Evolutionary conservation across 2,888 invertebrate species (phyloP).

Genomic region (Phortica okadai): DNA sequence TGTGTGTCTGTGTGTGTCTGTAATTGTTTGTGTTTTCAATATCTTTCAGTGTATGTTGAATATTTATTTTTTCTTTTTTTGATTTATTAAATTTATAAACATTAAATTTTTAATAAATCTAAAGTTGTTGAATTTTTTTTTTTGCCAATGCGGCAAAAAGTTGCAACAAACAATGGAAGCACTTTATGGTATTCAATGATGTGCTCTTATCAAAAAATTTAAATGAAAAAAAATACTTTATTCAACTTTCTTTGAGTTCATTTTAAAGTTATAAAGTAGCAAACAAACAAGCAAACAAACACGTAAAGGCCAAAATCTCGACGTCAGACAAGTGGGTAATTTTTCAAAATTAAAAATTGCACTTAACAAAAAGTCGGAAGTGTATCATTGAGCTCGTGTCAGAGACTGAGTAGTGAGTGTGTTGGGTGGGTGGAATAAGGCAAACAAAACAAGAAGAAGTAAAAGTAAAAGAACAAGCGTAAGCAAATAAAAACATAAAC

Average conservation of each 20-base stretch:
- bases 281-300: constrained; percentile 36
- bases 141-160: too few species aligned
- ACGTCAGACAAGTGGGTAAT: constrained; percentile 26
- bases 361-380: not conserved
- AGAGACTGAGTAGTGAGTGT: not conserved
- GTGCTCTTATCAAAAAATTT: too few species aligned
- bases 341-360: constrained; percentile 2
- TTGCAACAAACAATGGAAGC: too few species aligned
- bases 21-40: not conserved
- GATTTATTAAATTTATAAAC: constrained; percentile 57
- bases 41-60: too few species aligned
- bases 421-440: not conserved
- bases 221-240: too few species aligned
- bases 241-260: too few species aligned
- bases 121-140: too few species aligned
- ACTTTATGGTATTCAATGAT: too few species aligned
- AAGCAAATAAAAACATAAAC: constrained; percentile 46
- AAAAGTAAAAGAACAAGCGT: constrained; percentile 12
- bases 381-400: not conserved
- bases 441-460: constrained; percentile 16
- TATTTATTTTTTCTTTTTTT: too few species aligned
- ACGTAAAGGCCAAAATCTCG: constrained; percentile 21
- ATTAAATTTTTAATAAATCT: not conserved
- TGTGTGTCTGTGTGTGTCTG: constrained; percentile 40
- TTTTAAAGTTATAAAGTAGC: too few species aligned